These are phyloP conservation scores for Drosophila paranaensis DNA, from an alignment of 2,888 invertebrate genomes.

Conservation along the genomic window DNA sequence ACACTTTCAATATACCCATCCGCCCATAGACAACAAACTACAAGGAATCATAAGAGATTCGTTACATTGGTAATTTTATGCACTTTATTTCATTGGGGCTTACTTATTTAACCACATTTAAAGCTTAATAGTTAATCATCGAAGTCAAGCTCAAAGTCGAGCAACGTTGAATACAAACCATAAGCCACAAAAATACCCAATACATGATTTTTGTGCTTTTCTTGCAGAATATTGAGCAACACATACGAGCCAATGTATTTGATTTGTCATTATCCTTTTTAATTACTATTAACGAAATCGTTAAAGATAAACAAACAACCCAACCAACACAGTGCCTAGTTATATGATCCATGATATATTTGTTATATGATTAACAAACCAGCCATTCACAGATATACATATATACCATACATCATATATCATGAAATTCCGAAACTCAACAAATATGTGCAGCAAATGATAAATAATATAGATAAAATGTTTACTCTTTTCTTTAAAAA, in stretches of 20 bases:
- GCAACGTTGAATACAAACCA: slow-evolving; percentile 42
- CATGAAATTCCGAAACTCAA: slow-evolving; percentile 19
- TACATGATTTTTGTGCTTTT: slow-evolving; percentile 12
- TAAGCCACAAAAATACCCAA: slow-evolving; percentile 32
- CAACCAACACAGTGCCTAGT: slow-evolving; percentile 20
- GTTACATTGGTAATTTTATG: slow-evolving; percentile 56
- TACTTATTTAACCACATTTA: slow-evolving; percentile 73
- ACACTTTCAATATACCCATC: background rate
- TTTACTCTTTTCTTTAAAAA: slow-evolving; percentile 1
- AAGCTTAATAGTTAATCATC: slow-evolving; percentile 67
- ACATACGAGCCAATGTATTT: slow-evolving; percentile 35
- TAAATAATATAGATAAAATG: slow-evolving; percentile 39
- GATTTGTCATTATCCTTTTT: slow-evolving; percentile 46
- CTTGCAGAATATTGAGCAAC: slow-evolving; percentile 44
- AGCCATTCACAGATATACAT: background rate
- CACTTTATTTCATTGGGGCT: slow-evolving; percentile 67
- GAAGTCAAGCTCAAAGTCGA: slow-evolving; percentile 40
- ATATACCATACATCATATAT: background rate
- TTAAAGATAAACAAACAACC: background rate
- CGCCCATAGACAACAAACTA: background rate
- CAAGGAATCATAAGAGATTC: slow-evolving; percentile 3
- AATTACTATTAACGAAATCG: slow-evolving; percentile 30
- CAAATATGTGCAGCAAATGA: slow-evolving; percentile 24
- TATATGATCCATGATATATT: slow-evolving; percentile 20
- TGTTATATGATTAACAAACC: slow-evolving; percentile 1